These are phyloP conservation scores for Teleopsis dalmanni DNA, from an alignment of 1,140 invertebrate species.

Conservation along the genomic window DNA sequence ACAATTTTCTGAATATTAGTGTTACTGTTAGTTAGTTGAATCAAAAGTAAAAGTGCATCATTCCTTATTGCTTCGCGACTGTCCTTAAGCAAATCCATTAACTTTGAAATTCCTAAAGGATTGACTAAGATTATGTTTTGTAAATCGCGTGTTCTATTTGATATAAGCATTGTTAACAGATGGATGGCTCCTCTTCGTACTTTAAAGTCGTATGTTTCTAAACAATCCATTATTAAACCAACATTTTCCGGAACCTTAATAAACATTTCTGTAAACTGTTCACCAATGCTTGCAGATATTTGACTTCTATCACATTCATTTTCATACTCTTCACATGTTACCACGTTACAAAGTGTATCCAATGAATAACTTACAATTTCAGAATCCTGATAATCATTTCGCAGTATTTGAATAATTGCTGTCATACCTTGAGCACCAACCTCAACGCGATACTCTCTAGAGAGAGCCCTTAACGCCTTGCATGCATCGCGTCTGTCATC, in stretches of 20 bases:
- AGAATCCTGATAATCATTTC: constrained; percentile 75
- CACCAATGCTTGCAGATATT: constrained; percentile 64
- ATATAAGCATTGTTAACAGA: constrained; percentile 72
- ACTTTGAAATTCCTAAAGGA: constrained; percentile 94
- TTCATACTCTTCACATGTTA: constrained; percentile 73
- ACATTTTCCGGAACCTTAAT: constrained; percentile 88
- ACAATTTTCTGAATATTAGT: constrained; percentile 99
- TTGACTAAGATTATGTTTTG: constrained; percentile 92
- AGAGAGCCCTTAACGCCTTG: constrained; percentile 86
- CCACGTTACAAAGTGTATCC: constrained; percentile 87
- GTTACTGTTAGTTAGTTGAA: constrained; percentile 88
- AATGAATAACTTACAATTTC: constrained; percentile 89
- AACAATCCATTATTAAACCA: constrained; percentile 69
- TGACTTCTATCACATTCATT: constrained; percentile 64
- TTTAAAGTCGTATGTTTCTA: constrained; percentile 93
- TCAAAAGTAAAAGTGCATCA: constrained; percentile 87
- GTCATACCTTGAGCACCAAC: constrained; percentile 95
- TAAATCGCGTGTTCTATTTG: constrained; percentile 80
- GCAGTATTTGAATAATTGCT: constrained; percentile 63
- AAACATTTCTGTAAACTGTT: constrained; percentile 98
- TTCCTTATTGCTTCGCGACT: constrained; percentile 94
- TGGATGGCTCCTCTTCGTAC: constrained; percentile 83
- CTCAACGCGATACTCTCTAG: constrained; percentile 86
- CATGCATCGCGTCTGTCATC: constrained; percentile 96
- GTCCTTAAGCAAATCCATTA: constrained; percentile 93